Evolutionary conservation across 2,888 invertebrate species (phyloP), one percentile per base, ranked within the genome.

Genomic region (Phoenoteleia sp.): DNA sequence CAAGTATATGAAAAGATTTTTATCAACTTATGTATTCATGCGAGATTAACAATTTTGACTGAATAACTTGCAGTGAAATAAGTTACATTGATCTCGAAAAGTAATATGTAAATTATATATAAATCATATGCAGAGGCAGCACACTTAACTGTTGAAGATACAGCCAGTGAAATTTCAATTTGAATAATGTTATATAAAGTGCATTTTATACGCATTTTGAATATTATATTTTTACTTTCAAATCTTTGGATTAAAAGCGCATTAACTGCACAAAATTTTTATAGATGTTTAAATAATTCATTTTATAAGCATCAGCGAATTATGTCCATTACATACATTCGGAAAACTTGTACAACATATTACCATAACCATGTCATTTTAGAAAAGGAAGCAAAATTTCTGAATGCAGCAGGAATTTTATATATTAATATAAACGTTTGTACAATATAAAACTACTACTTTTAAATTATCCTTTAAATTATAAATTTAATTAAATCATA

Each of bases 101-200:
- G 49, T 67, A 67, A 67, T 33, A 76, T 58, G 58, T 67, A 67
- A 67, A 67, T 76, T 21, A 67, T 49, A 58, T 56, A 56, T 76
- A 76, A 76, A 76, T 66, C 66, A 76, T 36, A 67, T 67, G 36
- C 66, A 66, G 27, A 27, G 11, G 17, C 42, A 36, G 49, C 29
- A 13, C 47, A 49, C 58, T 47, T 66, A 58, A 62, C 56, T 66
- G 52, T 56, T 67, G 56, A 29, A 76, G 56, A 62, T 66, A 56
- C 29, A 64, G 42, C 19, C 21, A 42, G 45, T 27, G 54, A 54
- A 62, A 64, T 75, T 75, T 64, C 29, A 75, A 75, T 75, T 75
- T 75, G 72, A 72, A 72, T 58, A 71, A 56, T 17, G 21, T 56
- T 56, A 39, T 17, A 45, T 27, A 45, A 56, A 56, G 42, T 56